Percentiles rank a stretch among this genome's conserved stretches.
These are phyloP conservation scores for Rynchops niger DNA, from an alignment of 2,113 vertebrate genomes.

Conservation along the genomic window DNA sequence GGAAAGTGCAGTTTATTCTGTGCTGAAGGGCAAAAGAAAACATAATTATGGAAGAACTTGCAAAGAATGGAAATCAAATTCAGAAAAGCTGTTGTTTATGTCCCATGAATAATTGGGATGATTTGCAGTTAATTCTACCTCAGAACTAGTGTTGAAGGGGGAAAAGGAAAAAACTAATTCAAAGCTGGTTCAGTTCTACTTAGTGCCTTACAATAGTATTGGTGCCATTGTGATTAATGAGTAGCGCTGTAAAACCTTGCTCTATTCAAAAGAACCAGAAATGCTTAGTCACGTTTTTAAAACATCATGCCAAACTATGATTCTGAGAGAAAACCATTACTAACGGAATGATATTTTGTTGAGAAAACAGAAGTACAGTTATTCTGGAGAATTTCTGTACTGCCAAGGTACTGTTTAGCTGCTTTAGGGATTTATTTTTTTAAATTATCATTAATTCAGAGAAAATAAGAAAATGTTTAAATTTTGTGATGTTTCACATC, in stretches of 20 bases:
- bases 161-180: neutral
- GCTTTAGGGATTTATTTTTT: neutral
- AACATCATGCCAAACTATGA: neutral
- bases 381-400: neutral
- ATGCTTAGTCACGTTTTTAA: neutral
- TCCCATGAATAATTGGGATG: neutral
- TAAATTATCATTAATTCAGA: neutral
- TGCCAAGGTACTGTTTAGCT: neutral
- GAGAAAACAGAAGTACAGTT: neutral
- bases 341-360: neutral
- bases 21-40: constrained; percentile 21
- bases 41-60: constrained; percentile 4
- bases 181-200: neutral
- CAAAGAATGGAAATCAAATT: neutral
- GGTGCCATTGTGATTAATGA: neutral
- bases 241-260: neutral
- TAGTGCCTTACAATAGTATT: neutral
- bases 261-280: neutral
- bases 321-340: neutral
- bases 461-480: neutral
- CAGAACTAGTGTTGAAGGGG: neutral
- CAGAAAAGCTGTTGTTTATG: neutral
- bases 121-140: constrained; percentile 13
- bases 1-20: neutral
- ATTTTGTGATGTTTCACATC: neutral